A percentile compares a stretch with the other conserved stretches of the same genome.
These are phyloP conservation scores for Theristicus caerulescens DNA, from an alignment of 2,113 vertebrate species.

Conservation along the genomic window DNA sequence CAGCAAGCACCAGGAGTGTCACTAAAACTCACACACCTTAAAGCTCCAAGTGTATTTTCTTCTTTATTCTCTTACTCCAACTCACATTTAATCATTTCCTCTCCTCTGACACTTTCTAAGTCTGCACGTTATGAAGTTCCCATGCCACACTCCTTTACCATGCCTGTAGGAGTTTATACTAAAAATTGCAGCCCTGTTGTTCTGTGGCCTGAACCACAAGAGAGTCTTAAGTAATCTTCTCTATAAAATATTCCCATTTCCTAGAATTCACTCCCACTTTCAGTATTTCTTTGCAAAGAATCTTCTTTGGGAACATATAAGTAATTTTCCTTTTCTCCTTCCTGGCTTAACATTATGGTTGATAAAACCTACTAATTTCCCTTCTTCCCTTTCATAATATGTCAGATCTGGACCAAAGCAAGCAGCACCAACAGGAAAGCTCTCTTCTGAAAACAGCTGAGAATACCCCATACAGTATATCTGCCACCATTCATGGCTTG, in stretches of 20 bases:
- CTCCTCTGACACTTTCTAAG: not conserved
- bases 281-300: not conserved
- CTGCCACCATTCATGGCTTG: not conserved
- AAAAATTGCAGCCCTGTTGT: not conserved
- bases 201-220: not conserved
- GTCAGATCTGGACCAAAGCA: not conserved
- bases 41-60: not conserved
- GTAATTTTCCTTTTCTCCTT: not conserved
- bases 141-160: not conserved
- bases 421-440: not conserved
- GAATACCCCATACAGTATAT: not conserved
- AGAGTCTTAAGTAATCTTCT: not conserved
- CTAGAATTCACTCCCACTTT: not conserved
- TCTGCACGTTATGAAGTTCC: not conserved
- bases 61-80: not conserved
- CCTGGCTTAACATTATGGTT: not conserved
- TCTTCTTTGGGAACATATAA: not conserved
- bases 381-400: not conserved
- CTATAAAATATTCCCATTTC: not conserved
- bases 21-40: not conserved
- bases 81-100: not conserved
- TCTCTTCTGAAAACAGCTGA: not conserved
- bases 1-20: not conserved
- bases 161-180: not conserved
- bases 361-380: not conserved